Base-by-base conservation (phyloP, 2,888 invertebrate species). In the Ophioninae sp. region DNA sequence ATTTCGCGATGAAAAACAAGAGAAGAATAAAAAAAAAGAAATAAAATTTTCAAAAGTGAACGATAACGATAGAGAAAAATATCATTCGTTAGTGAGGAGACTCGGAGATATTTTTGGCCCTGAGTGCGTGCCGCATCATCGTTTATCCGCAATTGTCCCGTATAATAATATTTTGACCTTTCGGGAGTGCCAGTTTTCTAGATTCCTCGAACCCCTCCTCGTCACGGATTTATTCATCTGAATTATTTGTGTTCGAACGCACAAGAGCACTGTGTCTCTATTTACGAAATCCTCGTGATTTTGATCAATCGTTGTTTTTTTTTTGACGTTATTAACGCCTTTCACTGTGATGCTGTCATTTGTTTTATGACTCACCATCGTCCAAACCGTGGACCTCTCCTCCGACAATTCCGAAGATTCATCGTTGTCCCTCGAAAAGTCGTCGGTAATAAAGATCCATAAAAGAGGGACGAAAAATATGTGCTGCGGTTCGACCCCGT, bases 391-490 rank as follows among this genome's bases (percentile, higher is more conserved):
- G 17, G 73, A 1, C 13, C 51, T 13, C 51, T 13, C 51, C 51
- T 2, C 17, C 17, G 17, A 17, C 67, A 79, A 82, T 79, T 72
- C 61, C 71, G 10, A 82, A 75, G 79, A 79, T 75, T 71, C 75
- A 71, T 69, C 6, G 78, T 56, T 56, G 22, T 64, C 13, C 68
- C 64, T 10, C 22, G 37, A 10, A 71, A 39, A 72, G 69, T 41
- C 64, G 37, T 58, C 56, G 22, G 71, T 68, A 77, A 83, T 80
- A 73, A 83, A 75, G 67, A 51, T 83, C 73, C 56, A 68, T 72
- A 77, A 72, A 73, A 20, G 72, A 68, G 75, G 23, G 44, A 79
- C 41, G 10, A 71, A 67, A 59, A 65, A 61, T 41, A 61, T 76
- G n/a, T 61, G 51, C 23, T 56, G 41, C 13, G 37, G 13, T 59